Evolutionary conservation across 1,140 invertebrate genomes (phyloP).

Genomic region (Drosophila arizonae): DNA sequence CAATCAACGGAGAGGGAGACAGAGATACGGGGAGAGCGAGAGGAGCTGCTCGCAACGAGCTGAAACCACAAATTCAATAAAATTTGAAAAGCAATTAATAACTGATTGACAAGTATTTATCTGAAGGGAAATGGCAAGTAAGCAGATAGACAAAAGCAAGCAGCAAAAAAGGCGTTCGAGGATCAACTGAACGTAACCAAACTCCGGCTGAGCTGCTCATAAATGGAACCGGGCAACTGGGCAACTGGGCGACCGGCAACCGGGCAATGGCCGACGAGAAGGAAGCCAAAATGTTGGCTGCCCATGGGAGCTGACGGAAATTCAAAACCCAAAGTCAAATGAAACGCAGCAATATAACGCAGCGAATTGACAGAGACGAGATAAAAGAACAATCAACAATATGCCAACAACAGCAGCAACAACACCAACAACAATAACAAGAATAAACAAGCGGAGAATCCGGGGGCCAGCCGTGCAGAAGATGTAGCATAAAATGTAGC

Average conservation of each 20-base stretch:
- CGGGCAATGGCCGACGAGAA: conserved; percentile 2
- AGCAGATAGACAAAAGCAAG: conserved; percentile 31
- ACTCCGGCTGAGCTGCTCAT: conserved; percentile 23
- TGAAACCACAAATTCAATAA: conserved; percentile 75
- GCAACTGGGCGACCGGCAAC: background rate
- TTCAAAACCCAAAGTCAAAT: conserved; percentile 80
- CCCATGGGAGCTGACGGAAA: conserved; percentile 61
- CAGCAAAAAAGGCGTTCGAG: conserved; percentile 42
- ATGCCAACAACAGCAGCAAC: conserved; percentile 54
- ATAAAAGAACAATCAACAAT: conserved; percentile 82
- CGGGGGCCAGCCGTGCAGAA: conserved; percentile 42
- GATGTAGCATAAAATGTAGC: conserved; percentile 79
- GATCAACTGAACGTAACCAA: conserved; percentile 8
- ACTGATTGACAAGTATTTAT: conserved; percentile 81
- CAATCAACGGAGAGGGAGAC: conserved; percentile 38
- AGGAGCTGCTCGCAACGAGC: conserved; percentile 19
- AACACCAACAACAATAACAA: conserved; percentile 42
- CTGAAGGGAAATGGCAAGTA: conserved; percentile 56
- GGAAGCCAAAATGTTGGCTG: conserved; percentile 26
- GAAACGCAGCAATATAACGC: conserved; percentile 76
- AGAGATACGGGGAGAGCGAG: background rate
- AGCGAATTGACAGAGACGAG: conserved; percentile 78
- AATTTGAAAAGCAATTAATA: conserved; percentile 81
- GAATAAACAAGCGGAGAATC: conserved; percentile 30
- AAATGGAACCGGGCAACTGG: conserved; percentile 18